A percentile compares a stretch with the other conserved stretches of the same genome.
Conservation (phyloP, 2,797 vertebrate genomes). For the Emys orbicularis region DNA sequence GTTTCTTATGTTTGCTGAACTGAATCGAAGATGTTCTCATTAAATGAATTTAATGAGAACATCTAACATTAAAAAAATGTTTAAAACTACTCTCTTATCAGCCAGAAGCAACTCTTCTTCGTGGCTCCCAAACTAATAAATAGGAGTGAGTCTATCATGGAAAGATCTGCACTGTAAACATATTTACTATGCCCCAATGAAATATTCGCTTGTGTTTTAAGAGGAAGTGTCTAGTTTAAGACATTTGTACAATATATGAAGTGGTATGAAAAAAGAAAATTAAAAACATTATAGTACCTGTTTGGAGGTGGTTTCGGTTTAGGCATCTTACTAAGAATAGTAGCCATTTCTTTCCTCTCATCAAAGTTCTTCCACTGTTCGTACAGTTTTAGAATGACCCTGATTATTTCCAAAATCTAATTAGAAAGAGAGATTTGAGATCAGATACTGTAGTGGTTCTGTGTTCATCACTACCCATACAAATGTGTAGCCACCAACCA, state of each 20-base stretch:
- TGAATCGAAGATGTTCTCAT: neutral
- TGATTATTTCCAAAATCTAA: constrained; percentile 98
- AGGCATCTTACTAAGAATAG: constrained; percentile 98
- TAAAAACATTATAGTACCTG: constrained; percentile 83
- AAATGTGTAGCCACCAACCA: neutral
- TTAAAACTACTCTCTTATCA: neutral
- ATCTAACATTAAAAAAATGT: neutral
- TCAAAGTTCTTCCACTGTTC: constrained; percentile 99
- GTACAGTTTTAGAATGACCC: constrained; percentile 98
- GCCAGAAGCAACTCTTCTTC: neutral
- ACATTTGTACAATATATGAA: constrained; percentile 2
- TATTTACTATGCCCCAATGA: neutral
- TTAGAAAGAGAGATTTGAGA: constrained; percentile 54
- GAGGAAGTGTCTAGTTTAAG: neutral
- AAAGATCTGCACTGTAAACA: neutral
- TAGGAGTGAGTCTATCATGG: neutral
- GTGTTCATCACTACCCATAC: neutral
- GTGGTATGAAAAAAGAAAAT: neutral
- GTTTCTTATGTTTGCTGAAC: constrained; percentile 6
- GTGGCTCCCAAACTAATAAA: neutral
- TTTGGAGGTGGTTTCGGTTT: constrained; percentile 99
- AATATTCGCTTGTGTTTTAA: neutral
- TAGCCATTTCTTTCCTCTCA: constrained; percentile 97
- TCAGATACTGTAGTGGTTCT: neutral
- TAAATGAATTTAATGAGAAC: neutral